A percentile compares a stretch with the other conserved stretches of the same genome.
These are phyloP conservation scores for Hylyphantes graminicola DNA, from an alignment of 1,140 invertebrate genomes.

Conservation along the genomic window DNA sequence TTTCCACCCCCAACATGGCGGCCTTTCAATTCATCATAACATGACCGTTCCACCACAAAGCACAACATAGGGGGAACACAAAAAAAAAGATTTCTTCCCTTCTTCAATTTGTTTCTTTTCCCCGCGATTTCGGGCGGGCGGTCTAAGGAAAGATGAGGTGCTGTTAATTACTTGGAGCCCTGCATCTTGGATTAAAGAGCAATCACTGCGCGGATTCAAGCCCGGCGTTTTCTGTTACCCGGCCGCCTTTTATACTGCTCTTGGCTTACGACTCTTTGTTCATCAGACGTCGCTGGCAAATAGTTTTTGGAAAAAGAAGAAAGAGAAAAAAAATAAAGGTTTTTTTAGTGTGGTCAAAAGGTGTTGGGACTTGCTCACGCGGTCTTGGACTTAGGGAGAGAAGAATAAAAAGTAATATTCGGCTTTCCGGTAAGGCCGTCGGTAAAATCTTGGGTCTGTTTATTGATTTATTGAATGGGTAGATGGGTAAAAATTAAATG, in stretches of 20 bases:
- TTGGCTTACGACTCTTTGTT: slow-evolving; percentile 43
- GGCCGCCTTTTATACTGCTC: slow-evolving; percentile 25
- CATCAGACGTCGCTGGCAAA: slow-evolving; percentile 2
- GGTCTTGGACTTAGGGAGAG: not conserved
- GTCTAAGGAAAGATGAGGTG: slow-evolving; percentile 54
- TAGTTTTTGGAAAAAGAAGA: slow-evolving; percentile 21
- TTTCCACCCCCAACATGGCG: not conserved
- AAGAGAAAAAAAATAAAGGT: slow-evolving; percentile 12
- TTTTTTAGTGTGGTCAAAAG: slow-evolving; percentile 23
- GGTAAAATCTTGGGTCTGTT: too few species aligned
- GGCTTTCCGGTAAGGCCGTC: too few species aligned
- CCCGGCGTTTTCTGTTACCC: slow-evolving; percentile 38
- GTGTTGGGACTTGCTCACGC: slow-evolving; percentile 15
- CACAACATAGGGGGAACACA: slow-evolving; percentile 4
- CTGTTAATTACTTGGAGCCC: slow-evolving; percentile 53
- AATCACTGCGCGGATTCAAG: slow-evolving; percentile 44
- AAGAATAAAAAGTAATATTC: too few species aligned
- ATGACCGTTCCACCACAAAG: slow-evolving; percentile 36
- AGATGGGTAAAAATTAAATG: too few species aligned
- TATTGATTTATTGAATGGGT: too few species aligned
- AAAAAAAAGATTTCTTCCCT: slow-evolving; percentile 35
- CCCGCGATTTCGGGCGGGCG: slow-evolving; percentile 32
- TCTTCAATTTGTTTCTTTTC: slow-evolving; percentile 53
- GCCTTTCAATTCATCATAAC: slow-evolving; percentile 52
- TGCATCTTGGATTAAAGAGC: slow-evolving; percentile 54